Conservation (phyloP, 2,888 invertebrate genomes). For the Megamerina dolium region DNA sequence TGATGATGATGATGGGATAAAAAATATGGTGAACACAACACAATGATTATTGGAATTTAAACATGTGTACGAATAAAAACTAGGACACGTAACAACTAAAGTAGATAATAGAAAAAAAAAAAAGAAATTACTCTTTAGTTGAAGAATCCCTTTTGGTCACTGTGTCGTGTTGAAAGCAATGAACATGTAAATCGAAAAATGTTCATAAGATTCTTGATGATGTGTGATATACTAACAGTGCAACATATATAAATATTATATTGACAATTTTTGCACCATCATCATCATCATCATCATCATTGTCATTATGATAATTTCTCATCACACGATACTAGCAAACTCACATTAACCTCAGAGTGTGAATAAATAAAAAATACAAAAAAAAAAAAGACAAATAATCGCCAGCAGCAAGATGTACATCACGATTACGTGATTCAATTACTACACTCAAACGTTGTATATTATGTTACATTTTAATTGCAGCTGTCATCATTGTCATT, state of each 20-base stretch:
- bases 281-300: conserved; percentile 15
- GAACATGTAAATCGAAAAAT: conserved; percentile 52
- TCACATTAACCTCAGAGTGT: conserved; percentile 48
- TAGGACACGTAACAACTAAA: too few species aligned
- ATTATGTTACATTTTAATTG: conserved; percentile 29
- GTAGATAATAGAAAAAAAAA: too few species aligned
- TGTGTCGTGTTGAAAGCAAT: conserved; percentile 49
- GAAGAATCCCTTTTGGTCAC: too few species aligned
- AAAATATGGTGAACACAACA: too few species aligned
- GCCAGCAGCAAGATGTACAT: conserved; percentile 40
- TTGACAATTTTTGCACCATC: conserved; percentile 4
- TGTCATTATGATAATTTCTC: conserved; percentile 22
- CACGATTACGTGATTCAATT: conserved; percentile 47
- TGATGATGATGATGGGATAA: too few species aligned
- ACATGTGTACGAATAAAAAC: too few species aligned
- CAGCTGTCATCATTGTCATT: too few species aligned
- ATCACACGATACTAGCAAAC: conserved; percentile 51
- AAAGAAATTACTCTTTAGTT: too few species aligned
- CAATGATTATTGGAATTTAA: too few species aligned
- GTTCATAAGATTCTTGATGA: conserved; percentile 45
- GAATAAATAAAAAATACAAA: too few species aligned
- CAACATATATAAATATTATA: conserved; percentile 48
- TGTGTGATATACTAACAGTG: conserved; percentile 46
- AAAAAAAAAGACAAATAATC: conserved; percentile 46
- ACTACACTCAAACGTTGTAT: conserved; percentile 38